These are phyloP conservation scores for Ladona fulva DNA, from an alignment of 1,140 invertebrate genomes.

Conservation along the genomic window DNA sequence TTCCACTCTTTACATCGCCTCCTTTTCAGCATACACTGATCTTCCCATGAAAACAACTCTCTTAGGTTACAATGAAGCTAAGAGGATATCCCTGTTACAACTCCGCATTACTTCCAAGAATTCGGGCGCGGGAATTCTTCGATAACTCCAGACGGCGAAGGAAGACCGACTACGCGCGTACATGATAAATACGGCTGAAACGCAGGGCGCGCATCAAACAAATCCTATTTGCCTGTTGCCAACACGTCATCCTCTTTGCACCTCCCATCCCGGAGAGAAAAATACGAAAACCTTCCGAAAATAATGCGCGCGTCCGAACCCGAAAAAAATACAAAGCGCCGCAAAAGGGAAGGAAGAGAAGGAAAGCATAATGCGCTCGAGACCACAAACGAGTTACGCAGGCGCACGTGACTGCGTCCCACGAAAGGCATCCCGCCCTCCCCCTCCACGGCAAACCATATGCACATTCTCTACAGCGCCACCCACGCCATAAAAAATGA, in stretches of 20 bases:
- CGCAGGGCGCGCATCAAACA: neutral
- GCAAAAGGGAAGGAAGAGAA: neutral
- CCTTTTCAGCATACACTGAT: too few species aligned
- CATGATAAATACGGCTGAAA: neutral
- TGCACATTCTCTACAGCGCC: neutral
- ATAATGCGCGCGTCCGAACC: neutral
- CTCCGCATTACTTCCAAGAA: too few species aligned
- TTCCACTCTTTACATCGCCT: too few species aligned
- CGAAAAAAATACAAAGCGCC: neutral
- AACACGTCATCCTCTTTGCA: neutral
- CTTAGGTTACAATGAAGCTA: too few species aligned
- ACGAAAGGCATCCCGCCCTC: neutral
- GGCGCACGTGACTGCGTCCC: neutral
- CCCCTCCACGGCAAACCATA: neutral
- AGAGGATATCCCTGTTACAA: too few species aligned
- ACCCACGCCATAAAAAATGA: too few species aligned
- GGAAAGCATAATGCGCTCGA: neutral
- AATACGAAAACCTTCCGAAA: too few species aligned
- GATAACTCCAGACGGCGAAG: too few species aligned
- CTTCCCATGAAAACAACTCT: too few species aligned
- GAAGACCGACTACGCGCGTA: too few species aligned
- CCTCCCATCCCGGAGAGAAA: neutral
- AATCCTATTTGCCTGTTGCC: constrained; percentile 4
- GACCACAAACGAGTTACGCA: neutral
- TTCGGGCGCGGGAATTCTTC: too few species aligned